Evolutionary conservation across 2,888 invertebrate genomes (phyloP).

Genomic region (Lycaena phlaeas): DNA sequence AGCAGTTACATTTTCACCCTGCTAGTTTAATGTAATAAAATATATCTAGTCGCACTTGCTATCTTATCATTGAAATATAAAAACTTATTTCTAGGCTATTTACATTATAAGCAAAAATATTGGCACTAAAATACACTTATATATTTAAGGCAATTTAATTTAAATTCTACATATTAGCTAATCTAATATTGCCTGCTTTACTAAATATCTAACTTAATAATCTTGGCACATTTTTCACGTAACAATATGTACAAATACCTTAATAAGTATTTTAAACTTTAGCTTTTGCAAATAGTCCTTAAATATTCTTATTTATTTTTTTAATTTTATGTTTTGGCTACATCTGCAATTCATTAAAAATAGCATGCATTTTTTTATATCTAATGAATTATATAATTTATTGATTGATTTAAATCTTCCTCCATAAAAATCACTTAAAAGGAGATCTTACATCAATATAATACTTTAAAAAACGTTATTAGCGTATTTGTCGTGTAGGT

Average conservation of each 20-base stretch:
- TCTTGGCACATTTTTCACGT: conserved; percentile 7
- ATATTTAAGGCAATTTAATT: not conserved
- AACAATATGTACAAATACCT: conserved; percentile 10
- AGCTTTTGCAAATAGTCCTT: not conserved
- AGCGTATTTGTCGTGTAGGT: too few relatives aligned
- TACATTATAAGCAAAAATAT: not conserved
- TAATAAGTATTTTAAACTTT: conserved; percentile 8
- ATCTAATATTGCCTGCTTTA: conserved; percentile 5
- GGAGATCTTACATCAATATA: too few relatives aligned
- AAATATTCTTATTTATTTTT: not conserved
- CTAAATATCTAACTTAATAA: conserved; percentile 3
- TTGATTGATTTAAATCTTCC: too few relatives aligned
- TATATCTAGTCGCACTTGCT: not conserved
- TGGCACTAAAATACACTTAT: not conserved
- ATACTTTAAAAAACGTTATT: too few relatives aligned
- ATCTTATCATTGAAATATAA: not conserved
- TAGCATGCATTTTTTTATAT: too few relatives aligned
- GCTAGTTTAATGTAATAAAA: conserved; percentile 1
- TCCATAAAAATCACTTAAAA: too few relatives aligned
- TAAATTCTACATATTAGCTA: not conserved
- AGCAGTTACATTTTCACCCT: conserved; percentile 5
- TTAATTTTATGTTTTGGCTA: too few relatives aligned
- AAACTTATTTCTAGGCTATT: conserved; percentile 3
- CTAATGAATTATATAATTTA: too few relatives aligned
- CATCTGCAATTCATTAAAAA: too few relatives aligned